These are phyloP conservation scores for Epirrita christyi DNA, from an alignment of 2,888 invertebrate species.

Conservation along the genomic window DNA sequence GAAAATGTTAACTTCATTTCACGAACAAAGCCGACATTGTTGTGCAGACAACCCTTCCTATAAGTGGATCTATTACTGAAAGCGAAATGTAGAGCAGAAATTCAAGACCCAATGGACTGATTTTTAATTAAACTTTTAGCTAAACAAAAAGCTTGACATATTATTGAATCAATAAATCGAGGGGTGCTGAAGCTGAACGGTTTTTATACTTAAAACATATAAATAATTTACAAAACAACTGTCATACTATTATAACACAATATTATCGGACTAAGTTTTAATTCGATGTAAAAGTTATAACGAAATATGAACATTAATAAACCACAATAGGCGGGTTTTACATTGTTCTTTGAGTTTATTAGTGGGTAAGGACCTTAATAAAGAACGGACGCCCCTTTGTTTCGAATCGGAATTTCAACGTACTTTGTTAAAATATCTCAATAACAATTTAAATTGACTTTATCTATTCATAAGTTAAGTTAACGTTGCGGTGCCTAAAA, in stretches of 20 bases:
- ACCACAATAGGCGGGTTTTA: slow-evolving; percentile 31
- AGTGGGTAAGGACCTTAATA: slow-evolving; percentile 28
- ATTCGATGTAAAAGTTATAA: slow-evolving; percentile 17
- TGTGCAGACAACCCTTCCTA: slow-evolving; percentile 14
- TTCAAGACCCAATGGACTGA: not conserved
- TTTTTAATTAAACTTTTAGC: slow-evolving; percentile 4
- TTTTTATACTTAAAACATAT: too few relatives aligned
- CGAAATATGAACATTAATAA: slow-evolving; percentile 16
- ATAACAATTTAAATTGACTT: slow-evolving; percentile 47
- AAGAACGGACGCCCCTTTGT: slow-evolving; percentile 35
- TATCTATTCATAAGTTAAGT: slow-evolving; percentile 51
- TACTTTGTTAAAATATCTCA: slow-evolving; percentile 41
- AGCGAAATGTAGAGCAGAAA: slow-evolving; percentile 7
- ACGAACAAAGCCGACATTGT: slow-evolving; percentile 24
- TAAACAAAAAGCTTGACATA: not conserved
- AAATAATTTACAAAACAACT: too few relatives aligned
- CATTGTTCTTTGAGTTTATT: slow-evolving; percentile 37
- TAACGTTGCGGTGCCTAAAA: slow-evolving; percentile 42
- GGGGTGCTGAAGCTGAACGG: too few relatives aligned
- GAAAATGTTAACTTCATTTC: slow-evolving; percentile 26
- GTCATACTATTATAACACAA: too few relatives aligned
- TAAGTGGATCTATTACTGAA: slow-evolving; percentile 15
- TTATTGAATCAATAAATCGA: not conserved
- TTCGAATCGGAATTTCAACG: slow-evolving; percentile 33
- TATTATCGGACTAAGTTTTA: not conserved